These are phyloP conservation scores for Drepanosiphum platanoidis DNA, from an alignment of 2,888 invertebrate species.

Conservation along the genomic window DNA sequence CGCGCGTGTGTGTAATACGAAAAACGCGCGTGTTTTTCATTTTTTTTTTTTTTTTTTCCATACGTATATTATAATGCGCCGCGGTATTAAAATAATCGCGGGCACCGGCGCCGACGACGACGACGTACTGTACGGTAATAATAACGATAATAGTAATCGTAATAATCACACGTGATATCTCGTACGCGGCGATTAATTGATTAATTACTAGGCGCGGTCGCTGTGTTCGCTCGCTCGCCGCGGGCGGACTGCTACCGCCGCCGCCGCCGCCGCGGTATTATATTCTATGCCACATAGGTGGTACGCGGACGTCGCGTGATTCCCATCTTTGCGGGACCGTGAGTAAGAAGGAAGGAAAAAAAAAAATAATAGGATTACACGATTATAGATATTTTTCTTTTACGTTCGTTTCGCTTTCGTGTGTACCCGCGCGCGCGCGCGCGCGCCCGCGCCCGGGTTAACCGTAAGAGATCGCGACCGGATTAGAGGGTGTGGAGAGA, in stretches of 20 bases:
- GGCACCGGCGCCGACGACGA: too few relatives aligned
- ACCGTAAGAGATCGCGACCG: neutral
- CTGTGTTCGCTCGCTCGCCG: too few relatives aligned
- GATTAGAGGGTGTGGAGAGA: neutral
- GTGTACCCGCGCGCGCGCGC: neutral
- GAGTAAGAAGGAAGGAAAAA: neutral
- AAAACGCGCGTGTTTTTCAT: too few relatives aligned
- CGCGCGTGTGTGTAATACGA: neutral
- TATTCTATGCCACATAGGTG: neutral
- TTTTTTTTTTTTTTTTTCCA: too few relatives aligned
- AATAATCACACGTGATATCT: neutral
- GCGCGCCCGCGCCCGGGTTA: neutral
- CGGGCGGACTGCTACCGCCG: neutral
- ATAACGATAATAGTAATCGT: neutral
- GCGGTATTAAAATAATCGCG: too few relatives aligned
- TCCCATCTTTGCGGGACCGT: neutral
- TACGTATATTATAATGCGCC: too few relatives aligned
- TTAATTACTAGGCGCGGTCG: conserved; percentile 46
- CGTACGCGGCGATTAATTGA: conserved; percentile 42
- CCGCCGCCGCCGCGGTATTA: conserved; percentile 13
- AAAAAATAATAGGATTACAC: neutral
- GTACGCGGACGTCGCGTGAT: conserved; percentile 15
- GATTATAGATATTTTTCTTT: neutral
- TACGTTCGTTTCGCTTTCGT: neutral
- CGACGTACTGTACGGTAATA: too few relatives aligned